Evolutionary conservation across 2,888 invertebrate species (phyloP).

Genomic region (Tuta absoluta): DNA sequence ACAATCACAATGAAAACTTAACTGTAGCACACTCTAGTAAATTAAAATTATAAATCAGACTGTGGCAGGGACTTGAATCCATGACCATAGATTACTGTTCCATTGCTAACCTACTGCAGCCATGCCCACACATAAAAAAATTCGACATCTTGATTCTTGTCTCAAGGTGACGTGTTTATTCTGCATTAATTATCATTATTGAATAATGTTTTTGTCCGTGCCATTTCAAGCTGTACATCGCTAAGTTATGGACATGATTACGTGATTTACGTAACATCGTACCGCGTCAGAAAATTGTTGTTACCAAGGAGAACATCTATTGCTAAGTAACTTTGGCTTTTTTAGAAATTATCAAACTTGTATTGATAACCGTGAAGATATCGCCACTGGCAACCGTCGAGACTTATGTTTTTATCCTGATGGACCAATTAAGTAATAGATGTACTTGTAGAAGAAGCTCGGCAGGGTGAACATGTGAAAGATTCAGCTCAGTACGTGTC

Average conservation of each 20-base stretch:
- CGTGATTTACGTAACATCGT: background rate
- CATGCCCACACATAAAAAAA: no score
- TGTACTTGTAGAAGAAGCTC: constrained; percentile 31
- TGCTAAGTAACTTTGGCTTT: background rate
- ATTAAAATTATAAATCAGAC: no score
- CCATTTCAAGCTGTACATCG: background rate
- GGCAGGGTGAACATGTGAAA: constrained; percentile 48
- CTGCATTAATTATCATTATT: background rate
- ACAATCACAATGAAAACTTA: no score
- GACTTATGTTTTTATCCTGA: constrained; percentile 12
- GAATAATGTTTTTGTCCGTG: background rate
- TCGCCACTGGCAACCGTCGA: background rate
- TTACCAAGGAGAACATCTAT: background rate
- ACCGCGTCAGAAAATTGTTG: constrained; percentile 3
- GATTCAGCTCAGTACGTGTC: constrained; percentile 62
- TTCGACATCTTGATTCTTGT: no score
- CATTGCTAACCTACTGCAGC: no score
- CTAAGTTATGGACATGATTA: background rate
- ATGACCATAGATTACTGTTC: no score
- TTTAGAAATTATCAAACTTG: background rate
- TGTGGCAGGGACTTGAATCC: no score
- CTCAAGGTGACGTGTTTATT: background rate
- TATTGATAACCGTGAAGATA: background rate
- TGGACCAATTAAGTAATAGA: constrained; percentile 36
- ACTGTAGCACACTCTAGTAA: no score